Conservation (phyloP, 1,140 invertebrate genomes). For the Battus philenor region DNA sequence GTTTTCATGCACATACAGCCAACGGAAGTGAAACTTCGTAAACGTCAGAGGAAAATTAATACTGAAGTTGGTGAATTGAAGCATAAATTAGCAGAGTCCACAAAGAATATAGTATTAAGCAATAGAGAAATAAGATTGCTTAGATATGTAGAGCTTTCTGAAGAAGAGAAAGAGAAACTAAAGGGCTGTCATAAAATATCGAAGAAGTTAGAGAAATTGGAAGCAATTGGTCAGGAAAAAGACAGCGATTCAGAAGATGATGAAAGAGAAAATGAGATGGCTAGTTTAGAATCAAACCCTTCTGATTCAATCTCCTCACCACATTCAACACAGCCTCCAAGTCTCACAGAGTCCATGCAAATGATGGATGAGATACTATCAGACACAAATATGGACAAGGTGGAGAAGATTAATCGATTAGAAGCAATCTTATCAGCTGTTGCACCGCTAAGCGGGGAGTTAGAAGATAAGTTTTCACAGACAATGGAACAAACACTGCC, state of each 20-base stretch:
- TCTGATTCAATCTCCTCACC: slow-evolving; percentile 85
- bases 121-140: slow-evolving; percentile 94
- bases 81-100: slow-evolving; percentile 86
- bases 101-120: slow-evolving; percentile 91
- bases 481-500: slow-evolving; percentile 72
- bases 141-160: slow-evolving; percentile 93
- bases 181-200: slow-evolving; percentile 95
- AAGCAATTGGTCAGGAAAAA: slow-evolving; percentile 83
- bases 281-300: slow-evolving; percentile 85
- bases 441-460: slow-evolving; percentile 76
- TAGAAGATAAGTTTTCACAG: slow-evolving; percentile 68
- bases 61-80: slow-evolving; percentile 93
- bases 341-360: slow-evolving; percentile 93
- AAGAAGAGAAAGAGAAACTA: slow-evolving; percentile 94
- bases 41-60: slow-evolving; percentile 92
- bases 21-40: slow-evolving; percentile 88
- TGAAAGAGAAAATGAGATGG: slow-evolving; percentile 84
- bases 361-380: slow-evolving; percentile 90
- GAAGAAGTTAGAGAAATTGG: slow-evolving; percentile 93
- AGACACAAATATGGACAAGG: slow-evolving; percentile 87
- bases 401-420: slow-evolving; percentile 91
- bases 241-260: slow-evolving; percentile 83
- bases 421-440: slow-evolving; percentile 90
- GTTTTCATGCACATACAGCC: slow-evolving; percentile 90
- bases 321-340: slow-evolving; percentile 87